Conservation (phyloP, 2,888 invertebrate genomes). For the Euplagia quadripunctaria region DNA sequence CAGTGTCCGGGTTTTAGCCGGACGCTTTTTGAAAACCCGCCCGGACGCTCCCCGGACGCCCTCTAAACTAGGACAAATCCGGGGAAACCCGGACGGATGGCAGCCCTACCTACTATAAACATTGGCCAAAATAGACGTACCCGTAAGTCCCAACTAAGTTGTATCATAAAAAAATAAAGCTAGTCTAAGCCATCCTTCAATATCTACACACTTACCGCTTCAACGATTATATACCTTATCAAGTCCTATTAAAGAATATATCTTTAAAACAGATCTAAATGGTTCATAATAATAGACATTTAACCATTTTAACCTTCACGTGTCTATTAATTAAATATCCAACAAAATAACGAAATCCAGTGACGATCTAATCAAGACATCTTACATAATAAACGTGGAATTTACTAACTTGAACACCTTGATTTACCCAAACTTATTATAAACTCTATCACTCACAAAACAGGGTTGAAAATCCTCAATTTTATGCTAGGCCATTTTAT, state of each 20-base stretch:
- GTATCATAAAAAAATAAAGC: too few species aligned
- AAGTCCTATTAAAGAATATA: neutral
- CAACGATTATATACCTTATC: neutral
- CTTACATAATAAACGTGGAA: slow-evolving; percentile 59
- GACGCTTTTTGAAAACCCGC: too few species aligned
- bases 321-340: slow-evolving; percentile 55
- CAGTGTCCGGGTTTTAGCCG: too few species aligned
- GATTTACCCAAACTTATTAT: slow-evolving; percentile 17
- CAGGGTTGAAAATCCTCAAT: slow-evolving; percentile 42
- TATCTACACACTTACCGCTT: neutral
- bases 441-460: slow-evolving; percentile 22
- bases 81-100: too few species aligned
- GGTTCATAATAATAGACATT: neutral
- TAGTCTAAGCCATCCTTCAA: neutral
- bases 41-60: too few species aligned
- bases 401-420: slow-evolving; percentile 50
- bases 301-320: slow-evolving; percentile 42
- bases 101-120: too few species aligned
- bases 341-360: slow-evolving; percentile 53
- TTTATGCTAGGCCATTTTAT: slow-evolving; percentile 47
- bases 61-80: too few species aligned
- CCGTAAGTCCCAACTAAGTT: too few species aligned
- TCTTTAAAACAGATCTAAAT: neutral
- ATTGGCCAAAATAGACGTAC: too few species aligned
- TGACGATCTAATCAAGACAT: slow-evolving; percentile 59